Base-by-base conservation (phyloP, 2,888 invertebrate species). In the Drosophila ustulata region DNA sequence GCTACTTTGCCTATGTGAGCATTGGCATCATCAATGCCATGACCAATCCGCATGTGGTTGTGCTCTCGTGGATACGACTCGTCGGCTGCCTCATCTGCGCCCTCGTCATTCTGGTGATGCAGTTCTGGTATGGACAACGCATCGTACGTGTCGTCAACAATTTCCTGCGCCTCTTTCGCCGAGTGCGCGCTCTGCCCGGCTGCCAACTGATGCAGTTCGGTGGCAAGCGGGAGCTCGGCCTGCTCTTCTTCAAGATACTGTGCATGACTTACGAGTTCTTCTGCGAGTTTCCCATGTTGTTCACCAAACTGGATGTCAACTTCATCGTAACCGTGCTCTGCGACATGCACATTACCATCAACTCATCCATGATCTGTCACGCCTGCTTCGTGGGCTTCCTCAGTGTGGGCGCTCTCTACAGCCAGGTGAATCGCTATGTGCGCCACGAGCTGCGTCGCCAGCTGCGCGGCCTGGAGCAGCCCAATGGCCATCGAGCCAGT, bases 371-470 rank as follows among this genome's bases (percentile, higher is more conserved):
- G 64, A 66, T 72, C 18, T 46, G 72, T n/a, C 69, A 82, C n/a
- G 56, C 71, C 7, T 66, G 69, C 50, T 80, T 80, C 25, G 47
- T 80, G n/a, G 75, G 79, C 18, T 84, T 74, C 34, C 66, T 84
- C n/a, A 71, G 77, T 26, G 43, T 84, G 37, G 82, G 78, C 0
- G 71, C 72, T 0, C 56, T 82, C 2, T 84, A 75, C 28, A 41
- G 45, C 6, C 71, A 65, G 52, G 50, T 84, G 23, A 79, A 82
- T 53, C 32, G 39, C 4, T 84, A 77, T 68, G 80, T 82, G 51
- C 63, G 64, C 0, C 57, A 66, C n/a, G 64, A 76, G 9, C 26
- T 83, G 28, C 57, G 69, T 0, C 69, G 57, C 1, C 67, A 75
- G 37, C 39, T 84, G 3, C 72, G 71, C 3, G 18, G 41, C 2